Base-by-base conservation (phyloP, 2,888 invertebrate genomes). In the Philaethria dido region DNA sequence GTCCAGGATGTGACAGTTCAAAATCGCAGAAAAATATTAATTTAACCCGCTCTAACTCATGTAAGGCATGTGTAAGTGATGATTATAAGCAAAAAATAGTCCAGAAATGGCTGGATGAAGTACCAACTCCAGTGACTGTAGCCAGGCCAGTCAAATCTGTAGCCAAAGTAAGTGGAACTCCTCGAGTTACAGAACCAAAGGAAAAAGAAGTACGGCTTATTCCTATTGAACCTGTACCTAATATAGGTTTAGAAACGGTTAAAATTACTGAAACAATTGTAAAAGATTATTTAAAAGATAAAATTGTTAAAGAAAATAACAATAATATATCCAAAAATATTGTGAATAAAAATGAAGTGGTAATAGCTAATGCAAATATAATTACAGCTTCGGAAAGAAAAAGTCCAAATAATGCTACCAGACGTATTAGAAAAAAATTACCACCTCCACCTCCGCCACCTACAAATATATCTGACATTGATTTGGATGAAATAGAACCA, bases 81-180 rank as follows among this genome's bases (percentile, higher is more conserved):
- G 96, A 96, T 70, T 95, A 95, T 75, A 96, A 96, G 77, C 95
- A 96, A 71, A 94, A 92, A 76, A 96, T 95, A 78, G 96, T 96
- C n/a, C 93, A 95, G 71, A 95, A 95, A 85, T 96, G 96, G 96
- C 82, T 96, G 61, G 96, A 96, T 77, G 94, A 95, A 76, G 95
- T 96, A 8, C 95, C 96, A 3, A 75, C 85, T 18, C 69, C 74
- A 11, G 74, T 78, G 22, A 75, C 77, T 8, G 69, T 78, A 8
- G 73, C 79, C 14, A 84, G 79, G 72, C 80, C 84, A 0, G 66
- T 80, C 0, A 90, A 92, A 72, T 88, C 89, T 3, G 75, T 90
- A 6, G 87, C 88, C n/a, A 93, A 92, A 73, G 84, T 91, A 0
- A 87, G 81, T 75, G 91, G 89, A 22, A 88, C 91, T 5, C 92